These are phyloP conservation scores for Cryptoprocta ferox DNA, from an alignment of 2,797 vertebrate species.

Conservation along the genomic window DNA sequence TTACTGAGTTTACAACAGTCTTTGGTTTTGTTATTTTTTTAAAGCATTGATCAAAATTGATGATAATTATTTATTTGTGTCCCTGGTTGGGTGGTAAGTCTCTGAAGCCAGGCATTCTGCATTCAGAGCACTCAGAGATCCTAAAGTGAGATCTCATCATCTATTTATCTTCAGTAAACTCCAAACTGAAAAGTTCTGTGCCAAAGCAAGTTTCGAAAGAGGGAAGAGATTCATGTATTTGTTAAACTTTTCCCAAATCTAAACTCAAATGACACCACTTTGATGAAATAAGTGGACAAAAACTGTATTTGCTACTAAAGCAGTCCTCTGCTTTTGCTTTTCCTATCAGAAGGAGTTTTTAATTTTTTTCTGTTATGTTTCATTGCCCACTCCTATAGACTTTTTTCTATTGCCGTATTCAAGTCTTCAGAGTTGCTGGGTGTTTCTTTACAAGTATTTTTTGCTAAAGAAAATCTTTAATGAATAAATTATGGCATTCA, in stretches of 20 bases:
- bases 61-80: neutral
- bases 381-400: neutral
- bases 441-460: slow-evolving; percentile 17
- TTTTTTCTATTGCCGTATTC: neutral
- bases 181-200: neutral
- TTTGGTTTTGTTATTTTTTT: neutral
- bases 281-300: neutral
- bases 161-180: neutral
- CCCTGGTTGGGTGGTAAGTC: neutral
- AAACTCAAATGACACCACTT: neutral
- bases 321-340: neutral
- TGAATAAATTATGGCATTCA: slow-evolving; percentile 54
- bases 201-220: neutral
- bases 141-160: neutral
- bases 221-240: neutral
- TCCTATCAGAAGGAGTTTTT: neutral
- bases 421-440: neutral
- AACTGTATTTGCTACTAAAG: neutral
- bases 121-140: neutral
- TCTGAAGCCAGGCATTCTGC: neutral
- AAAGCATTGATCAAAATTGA: neutral
- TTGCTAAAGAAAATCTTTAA: slow-evolving; percentile 39
- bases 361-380: neutral
- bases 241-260: neutral
- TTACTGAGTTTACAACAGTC: neutral